A percentile compares a stretch with the other conserved stretches of the same genome.
Evolutionary conservation across 2,888 invertebrate genomes (phyloP).

Genomic region (Pycnomerus fuliginosus): DNA sequence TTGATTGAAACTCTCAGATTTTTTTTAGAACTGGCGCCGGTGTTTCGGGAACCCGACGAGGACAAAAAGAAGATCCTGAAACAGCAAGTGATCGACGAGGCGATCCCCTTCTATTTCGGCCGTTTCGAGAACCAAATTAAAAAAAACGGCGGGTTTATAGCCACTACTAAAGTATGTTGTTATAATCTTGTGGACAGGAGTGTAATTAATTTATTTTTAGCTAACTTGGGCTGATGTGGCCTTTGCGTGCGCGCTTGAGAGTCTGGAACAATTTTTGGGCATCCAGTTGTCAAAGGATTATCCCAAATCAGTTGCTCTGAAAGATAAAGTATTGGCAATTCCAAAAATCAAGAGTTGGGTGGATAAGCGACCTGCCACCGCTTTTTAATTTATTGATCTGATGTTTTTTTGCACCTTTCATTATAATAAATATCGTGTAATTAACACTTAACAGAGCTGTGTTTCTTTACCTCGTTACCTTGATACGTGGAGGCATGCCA

Average conservation of each 20-base stretch:
- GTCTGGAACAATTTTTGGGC: constrained; percentile 26
- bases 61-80: constrained; percentile 55
- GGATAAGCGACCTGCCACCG: constrained; percentile 37
- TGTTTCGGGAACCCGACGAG: constrained; percentile 59
- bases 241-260: constrained; percentile 55
- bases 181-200: background rate
- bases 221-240: constrained; percentile 67
- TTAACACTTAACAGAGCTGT: no score
- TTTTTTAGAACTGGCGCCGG: constrained; percentile 58
- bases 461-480: no score
- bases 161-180: constrained; percentile 46
- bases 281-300: constrained; percentile 32
- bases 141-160: constrained; percentile 62
- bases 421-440: no score
- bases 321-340: constrained; percentile 28
- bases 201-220: constrained; percentile 24
- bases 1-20: no score
- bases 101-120: constrained; percentile 60
- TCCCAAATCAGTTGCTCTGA: constrained; percentile 29
- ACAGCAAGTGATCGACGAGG: constrained; percentile 54
- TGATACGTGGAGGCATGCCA: no score
- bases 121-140: constrained; percentile 60
- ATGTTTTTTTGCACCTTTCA: no score
- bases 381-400: no score
- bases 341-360: constrained; percentile 35